A percentile compares a stretch with the other conserved stretches of the same genome.
These are phyloP conservation scores for Pachliopta kotzebuea DNA, from an alignment of 2,888 invertebrate species.

Conservation along the genomic window DNA sequence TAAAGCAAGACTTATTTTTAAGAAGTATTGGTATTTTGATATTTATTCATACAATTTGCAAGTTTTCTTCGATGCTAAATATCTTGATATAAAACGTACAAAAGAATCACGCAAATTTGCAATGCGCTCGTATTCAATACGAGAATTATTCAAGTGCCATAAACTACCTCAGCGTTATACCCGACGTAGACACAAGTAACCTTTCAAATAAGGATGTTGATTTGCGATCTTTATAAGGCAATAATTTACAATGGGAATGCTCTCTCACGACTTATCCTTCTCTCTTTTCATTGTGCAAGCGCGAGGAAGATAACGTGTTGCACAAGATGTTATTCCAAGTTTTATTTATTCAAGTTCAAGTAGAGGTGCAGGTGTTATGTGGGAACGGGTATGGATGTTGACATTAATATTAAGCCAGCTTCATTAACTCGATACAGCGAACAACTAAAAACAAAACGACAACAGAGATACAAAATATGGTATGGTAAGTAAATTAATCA, in stretches of 20 bases:
- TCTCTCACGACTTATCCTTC: conserved; percentile 28
- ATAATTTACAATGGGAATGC: conserved; percentile 28
- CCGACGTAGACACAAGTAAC: conserved; percentile 24
- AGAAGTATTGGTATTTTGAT: too few species aligned
- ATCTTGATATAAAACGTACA: not conserved
- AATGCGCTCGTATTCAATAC: conserved; percentile 4
- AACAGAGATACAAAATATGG: not conserved
- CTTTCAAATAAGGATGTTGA: conserved; percentile 30
- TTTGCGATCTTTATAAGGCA: conserved; percentile 30
- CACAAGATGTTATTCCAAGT: conserved; percentile 4
- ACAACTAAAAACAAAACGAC: not conserved
- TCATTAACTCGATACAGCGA: not conserved
- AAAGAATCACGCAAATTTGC: conserved; percentile 9
- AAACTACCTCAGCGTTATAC: conserved; percentile 9
- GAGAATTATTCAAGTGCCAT: conserved; percentile 13
- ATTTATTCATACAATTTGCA: not conserved
- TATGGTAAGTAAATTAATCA: not conserved
- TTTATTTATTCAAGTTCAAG: conserved; percentile 13
- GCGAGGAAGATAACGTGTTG: conserved; percentile 25
- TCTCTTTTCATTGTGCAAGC: conserved; percentile 30
- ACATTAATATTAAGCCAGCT: not conserved
- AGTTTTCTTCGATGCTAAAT: not conserved
- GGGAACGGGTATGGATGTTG: not conserved
- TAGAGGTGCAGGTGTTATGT: not conserved
- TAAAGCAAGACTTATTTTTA: too few species aligned